Evolutionary conservation across 2,888 invertebrate genomes (phyloP), one percentile per base, ranked within the genome.

Genomic region (Leucozona laternaria): DNA sequence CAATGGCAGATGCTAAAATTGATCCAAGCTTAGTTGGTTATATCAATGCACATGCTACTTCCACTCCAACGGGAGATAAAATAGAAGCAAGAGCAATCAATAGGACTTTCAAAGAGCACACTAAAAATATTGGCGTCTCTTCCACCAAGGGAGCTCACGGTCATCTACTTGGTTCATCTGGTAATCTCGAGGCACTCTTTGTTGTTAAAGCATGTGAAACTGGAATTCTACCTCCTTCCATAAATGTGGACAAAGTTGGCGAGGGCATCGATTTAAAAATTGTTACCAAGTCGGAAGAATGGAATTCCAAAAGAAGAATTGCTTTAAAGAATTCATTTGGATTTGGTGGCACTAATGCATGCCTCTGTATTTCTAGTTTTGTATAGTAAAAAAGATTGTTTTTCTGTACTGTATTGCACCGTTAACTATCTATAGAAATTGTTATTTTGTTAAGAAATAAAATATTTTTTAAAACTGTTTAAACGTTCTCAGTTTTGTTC

Each of bases 81-180:
- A 96, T 97, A 88, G 98, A 98, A 94, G 94, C 96, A 1, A 95
- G 93, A 91, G 98, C 98, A 8, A 96, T 98, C 85, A 94, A 94
- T 89, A 94, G 94, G 15, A 91, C 97, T 20, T 97, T 97, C 91
- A 92, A 93, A n/a, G 91, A 92, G 2, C 94, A 95, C 89, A 92
- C 93, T 66, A 90, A 91, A 34, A 93, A 95, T 71, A 92, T 98
- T 34, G 93, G 94, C 25, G 95, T 99, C 0, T 96, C 97, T 4
- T 98, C 98, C 1, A 98, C 97, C 0, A 99, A 99, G 94, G 99
- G 99, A n/a, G 97, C 98, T 15, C 97, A 98, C 91, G 99, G 99
- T 0, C 99, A 99, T 93, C 94, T 99, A 73, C 93, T 99, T 73
- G 99, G 99, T 6, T 98, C 98, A 50, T 98, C 99, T n/a, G 99